Evolutionary conservation across 2,888 invertebrate genomes (phyloP).

Genomic region (Conistra vaccinii): DNA sequence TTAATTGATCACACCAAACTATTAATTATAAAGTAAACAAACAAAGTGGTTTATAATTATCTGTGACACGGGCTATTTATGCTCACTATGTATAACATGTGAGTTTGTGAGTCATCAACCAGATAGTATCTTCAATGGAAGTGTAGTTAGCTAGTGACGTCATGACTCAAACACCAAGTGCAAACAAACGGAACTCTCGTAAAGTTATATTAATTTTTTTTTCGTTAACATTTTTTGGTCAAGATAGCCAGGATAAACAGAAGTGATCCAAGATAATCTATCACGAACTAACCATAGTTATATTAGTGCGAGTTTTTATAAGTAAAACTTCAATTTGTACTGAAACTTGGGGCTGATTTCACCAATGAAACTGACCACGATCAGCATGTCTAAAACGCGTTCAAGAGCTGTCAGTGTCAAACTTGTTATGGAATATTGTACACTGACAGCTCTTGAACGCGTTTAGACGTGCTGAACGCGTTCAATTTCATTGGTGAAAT

Average conservation of each 20-base stretch:
- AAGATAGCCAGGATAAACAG: not conserved
- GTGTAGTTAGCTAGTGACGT: conserved; percentile 33
- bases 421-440: too few species aligned
- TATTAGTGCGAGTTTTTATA: not conserved
- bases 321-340: not conserved
- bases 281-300: not conserved
- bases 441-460: too few species aligned
- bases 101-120: conserved; percentile 33
- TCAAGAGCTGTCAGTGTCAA: too few species aligned
- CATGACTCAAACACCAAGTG: not conserved
- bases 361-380: too few species aligned
- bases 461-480: too few species aligned
- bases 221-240: not conserved
- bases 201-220: not conserved
- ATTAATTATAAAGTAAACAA: conserved; percentile 48
- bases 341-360: too few species aligned
- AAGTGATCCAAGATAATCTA: not conserved
- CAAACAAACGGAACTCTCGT: not conserved
- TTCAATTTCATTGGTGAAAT: too few species aligned
- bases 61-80: conserved; percentile 40
- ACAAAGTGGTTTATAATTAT: conserved; percentile 39
- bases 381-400: too few species aligned
- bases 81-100: not conserved
- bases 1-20: conserved; percentile 22
- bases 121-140: conserved; percentile 37